phyloP scores from a whole-genome alignment of 2,888 invertebrate species.

The Lasius platythorax region DNA sequence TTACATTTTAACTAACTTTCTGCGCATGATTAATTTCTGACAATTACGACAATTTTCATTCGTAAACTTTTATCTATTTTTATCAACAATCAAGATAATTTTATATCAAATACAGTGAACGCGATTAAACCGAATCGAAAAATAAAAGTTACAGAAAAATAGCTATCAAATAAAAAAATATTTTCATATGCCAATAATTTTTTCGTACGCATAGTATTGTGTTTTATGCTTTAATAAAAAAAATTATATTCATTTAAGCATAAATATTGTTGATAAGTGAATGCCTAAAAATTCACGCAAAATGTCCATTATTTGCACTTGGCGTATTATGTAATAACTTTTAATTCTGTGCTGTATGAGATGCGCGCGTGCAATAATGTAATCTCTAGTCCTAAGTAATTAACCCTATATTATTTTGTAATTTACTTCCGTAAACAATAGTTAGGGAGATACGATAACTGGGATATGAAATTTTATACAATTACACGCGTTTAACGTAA shows the following conservation, averaged over 20 bases:
- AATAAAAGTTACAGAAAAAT: background rate
- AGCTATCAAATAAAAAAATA: background rate
- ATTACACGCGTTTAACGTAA: constrained; percentile 32
- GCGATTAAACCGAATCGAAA: background rate
- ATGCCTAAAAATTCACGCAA: background rate
- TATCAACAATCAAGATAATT: background rate
- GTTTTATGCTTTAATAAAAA: background rate
- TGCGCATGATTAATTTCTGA: background rate
- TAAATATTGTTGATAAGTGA: background rate
- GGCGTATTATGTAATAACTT: background rate
- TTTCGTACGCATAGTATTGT: background rate
- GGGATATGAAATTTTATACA: constrained; percentile 25
- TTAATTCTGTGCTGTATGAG: background rate
- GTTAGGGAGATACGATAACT: constrained; percentile 1
- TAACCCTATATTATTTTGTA: constrained; percentile 14
- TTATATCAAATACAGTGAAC: background rate
- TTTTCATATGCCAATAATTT: background rate
- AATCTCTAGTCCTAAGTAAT: background rate
- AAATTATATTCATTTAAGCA: background rate
- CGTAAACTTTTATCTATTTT: background rate
- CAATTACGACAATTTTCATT: background rate
- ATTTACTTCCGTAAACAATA: constrained; percentile 12
- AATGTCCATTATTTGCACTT: background rate
- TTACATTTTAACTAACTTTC: background rate
- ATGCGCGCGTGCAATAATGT: background rate